Evolutionary conservation across 2,113 vertebrate genomes (phyloP).

Genomic region (Corvus moneduloides): DNA sequence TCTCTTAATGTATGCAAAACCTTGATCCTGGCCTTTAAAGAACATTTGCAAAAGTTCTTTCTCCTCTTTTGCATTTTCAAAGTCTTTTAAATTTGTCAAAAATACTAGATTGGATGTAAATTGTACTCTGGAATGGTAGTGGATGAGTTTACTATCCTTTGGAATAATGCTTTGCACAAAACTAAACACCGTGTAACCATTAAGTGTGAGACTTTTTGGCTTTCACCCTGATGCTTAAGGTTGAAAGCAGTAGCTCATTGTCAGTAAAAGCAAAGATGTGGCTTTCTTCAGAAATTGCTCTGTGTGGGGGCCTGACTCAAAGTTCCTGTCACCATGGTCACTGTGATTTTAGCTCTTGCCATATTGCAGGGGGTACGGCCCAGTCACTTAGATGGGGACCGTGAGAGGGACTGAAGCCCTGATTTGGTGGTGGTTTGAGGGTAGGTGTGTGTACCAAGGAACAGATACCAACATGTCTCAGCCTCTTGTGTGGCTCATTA

Average conservation of each 20-base stretch:
- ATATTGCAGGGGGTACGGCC: neutral
- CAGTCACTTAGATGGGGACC: neutral
- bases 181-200: neutral
- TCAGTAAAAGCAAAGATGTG: neutral
- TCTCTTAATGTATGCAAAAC: neutral
- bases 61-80: neutral
- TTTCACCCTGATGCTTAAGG: neutral
- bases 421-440: neutral
- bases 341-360: neutral
- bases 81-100: neutral
- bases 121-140: neutral
- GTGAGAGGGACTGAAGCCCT: neutral
- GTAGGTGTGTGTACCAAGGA: neutral
- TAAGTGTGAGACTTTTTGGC: neutral
- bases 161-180: neutral
- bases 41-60: neutral
- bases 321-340: neutral
- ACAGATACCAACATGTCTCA: neutral
- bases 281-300: neutral
- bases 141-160: neutral
- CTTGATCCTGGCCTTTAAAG: neutral
- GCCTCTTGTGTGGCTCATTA: neutral
- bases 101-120: neutral
- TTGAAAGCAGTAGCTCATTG: neutral
- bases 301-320: neutral